Base-by-base conservation (phyloP, 2,888 invertebrate species). In the Netelia fuscicornis region DNA sequence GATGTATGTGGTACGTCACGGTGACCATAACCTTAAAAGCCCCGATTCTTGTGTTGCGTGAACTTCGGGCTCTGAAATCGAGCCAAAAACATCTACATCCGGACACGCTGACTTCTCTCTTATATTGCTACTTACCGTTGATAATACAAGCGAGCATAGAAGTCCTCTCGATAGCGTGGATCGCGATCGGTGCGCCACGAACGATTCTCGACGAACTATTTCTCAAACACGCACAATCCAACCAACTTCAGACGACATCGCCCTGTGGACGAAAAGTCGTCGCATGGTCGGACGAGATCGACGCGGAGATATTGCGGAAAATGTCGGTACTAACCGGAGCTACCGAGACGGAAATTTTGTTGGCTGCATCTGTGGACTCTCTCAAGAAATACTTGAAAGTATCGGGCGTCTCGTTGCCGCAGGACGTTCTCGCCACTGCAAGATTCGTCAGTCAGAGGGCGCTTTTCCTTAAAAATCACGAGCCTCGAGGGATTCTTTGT, bases 191-290 rank as follows among this genome's bases (percentile, higher is more conserved):
- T 11, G 95, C 95, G 0, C 95, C 95, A 0, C 94, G 94, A 85
- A 94, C 94, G 2, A 93, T 96, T n/a, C 88, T 95, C 2, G 94
- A 95, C 64, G 96, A 97, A 89, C 94, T 96, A 0, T 94, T 96
- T 0, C 93, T 95, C 25, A 94, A 95, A 23, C 94, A 95, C 83
- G 95, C 95, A 62, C 95, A 95, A 5, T 89, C 95, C 25, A 95
- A 95, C 90, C 92, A 95, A 60, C 89, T 96, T 80, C 96, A 96
- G 90, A 96, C 96, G 0, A 95, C 96, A 13, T 96, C 96, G 0
- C 94, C 96, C 30, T 96, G 96, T 90, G 97, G 97, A 1, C 94
- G 97, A 86, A 97, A 97, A 94, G 96, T 96, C 1, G 95, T 96
- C 2, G 95, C 96, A 0, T 97, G 97, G 97, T 97, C 97, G 0